Conservation (phyloP, 2,113 vertebrate species). For the Ptilorrhoa leucosticta region DNA sequence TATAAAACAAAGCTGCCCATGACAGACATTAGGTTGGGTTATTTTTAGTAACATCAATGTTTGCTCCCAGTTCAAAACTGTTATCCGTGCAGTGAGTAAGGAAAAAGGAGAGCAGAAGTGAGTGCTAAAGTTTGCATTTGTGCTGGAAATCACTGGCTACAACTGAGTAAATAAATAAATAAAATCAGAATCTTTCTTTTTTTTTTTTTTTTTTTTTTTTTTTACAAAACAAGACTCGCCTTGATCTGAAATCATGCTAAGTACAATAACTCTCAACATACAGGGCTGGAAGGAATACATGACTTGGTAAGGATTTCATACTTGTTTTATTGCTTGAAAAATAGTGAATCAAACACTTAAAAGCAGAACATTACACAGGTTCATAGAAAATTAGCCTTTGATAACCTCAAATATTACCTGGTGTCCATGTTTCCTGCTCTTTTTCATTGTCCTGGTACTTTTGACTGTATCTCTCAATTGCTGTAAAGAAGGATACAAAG, state of each 20-base stretch:
- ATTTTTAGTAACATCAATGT: background rate
- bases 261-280: background rate
- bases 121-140: background rate
- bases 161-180: background rate
- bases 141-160: background rate
- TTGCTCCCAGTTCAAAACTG: background rate
- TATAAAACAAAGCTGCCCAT: background rate
- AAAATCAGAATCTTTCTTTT: background rate
- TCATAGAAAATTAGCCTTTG: background rate
- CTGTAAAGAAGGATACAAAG: conserved; percentile 57
- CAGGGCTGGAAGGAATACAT: background rate
- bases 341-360: background rate
- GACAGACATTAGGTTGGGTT: background rate
- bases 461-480: conserved; percentile 83
- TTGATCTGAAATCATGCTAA: background rate
- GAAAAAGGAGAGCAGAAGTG: background rate
- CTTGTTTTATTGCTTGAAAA: background rate
- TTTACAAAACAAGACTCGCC: background rate
- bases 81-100: background rate
- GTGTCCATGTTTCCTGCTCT: conserved; percentile 73
- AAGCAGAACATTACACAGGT: background rate
- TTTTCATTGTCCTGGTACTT: conserved; percentile 74
- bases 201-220: too few relatives aligned
- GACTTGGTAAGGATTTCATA: background rate
- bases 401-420: conserved; percentile 70